Evolutionary conservation across 2,888 invertebrate species (phyloP).

Genomic region (Lasioglossum zephyrum): DNA sequence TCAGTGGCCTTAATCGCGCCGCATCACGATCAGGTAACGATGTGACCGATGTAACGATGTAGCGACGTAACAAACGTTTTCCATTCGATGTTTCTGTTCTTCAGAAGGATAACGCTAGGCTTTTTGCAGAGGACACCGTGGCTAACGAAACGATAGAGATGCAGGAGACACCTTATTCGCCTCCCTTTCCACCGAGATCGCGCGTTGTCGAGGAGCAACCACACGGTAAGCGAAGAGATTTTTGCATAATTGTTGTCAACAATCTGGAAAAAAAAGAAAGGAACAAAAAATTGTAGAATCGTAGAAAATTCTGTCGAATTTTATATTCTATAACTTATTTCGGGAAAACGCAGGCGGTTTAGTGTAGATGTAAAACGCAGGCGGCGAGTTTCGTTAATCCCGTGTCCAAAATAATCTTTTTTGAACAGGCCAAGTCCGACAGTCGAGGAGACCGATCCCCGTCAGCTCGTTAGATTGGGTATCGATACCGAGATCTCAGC

Average conservation of each 20-base stretch:
- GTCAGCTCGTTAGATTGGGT: conserved; percentile 87
- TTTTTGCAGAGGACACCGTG: conserved; percentile 22
- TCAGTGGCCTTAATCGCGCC: conserved; percentile 6
- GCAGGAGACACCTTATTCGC: conserved; percentile 24
- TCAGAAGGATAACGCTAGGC: neutral
- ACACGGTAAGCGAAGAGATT: conserved; percentile 32
- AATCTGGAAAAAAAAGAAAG: neutral
- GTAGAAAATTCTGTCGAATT: no score
- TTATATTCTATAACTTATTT: no score
- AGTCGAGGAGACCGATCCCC: conserved; percentile 84
- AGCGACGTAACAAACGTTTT: neutral
- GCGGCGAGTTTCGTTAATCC: neutral
- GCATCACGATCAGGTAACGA: conserved; percentile 25
- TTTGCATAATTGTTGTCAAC: neutral
- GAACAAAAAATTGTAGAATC: neutral
- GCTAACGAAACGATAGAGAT: conserved; percentile 50
- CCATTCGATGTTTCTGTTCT: neutral
- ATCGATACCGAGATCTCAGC: conserved; percentile 86
- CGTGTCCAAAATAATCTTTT: neutral
- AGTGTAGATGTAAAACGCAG: neutral
- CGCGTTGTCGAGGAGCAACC: conserved; percentile 73
- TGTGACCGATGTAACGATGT: neutral
- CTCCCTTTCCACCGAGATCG: conserved; percentile 52
- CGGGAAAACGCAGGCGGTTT: no score
- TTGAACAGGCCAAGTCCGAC: conserved; percentile 16